These are phyloP conservation scores for Doryteuthis pealeii DNA, from an alignment of 1,140 invertebrate species.

Conservation along the genomic window DNA sequence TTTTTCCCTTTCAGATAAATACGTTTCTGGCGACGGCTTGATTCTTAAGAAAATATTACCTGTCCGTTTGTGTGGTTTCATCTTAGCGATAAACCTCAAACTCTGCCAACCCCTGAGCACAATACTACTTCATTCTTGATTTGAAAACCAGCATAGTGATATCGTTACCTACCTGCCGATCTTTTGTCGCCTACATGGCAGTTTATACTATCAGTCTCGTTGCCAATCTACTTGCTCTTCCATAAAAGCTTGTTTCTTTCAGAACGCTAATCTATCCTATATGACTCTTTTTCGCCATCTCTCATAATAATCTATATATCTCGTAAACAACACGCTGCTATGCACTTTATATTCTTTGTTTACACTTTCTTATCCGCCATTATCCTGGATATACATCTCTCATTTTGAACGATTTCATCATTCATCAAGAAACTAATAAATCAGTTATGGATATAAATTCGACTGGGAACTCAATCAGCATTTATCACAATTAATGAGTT, in stretches of 20 bases:
- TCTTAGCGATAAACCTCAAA: neutral
- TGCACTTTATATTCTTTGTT: neutral
- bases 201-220: neutral
- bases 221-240: neutral
- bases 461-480: neutral
- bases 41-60: neutral
- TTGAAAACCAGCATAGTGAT: constrained; percentile 6
- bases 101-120: neutral
- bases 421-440: neutral
- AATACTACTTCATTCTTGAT: constrained; percentile 6
- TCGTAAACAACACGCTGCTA: neutral
- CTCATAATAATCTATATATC: neutral
- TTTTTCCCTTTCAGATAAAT: neutral
- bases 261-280: neutral
- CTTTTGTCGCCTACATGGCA: neutral
- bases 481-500: neutral
- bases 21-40: neutral
- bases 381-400: neutral
- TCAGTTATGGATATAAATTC: neutral
- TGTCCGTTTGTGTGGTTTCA: neutral
- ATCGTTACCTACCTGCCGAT: neutral
- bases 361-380: neutral
- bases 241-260: neutral
- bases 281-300: neutral
- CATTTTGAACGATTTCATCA: neutral